Evolutionary conservation across 2,113 vertebrate genomes (phyloP).

Genomic region (Mobula hypostoma): DNA sequence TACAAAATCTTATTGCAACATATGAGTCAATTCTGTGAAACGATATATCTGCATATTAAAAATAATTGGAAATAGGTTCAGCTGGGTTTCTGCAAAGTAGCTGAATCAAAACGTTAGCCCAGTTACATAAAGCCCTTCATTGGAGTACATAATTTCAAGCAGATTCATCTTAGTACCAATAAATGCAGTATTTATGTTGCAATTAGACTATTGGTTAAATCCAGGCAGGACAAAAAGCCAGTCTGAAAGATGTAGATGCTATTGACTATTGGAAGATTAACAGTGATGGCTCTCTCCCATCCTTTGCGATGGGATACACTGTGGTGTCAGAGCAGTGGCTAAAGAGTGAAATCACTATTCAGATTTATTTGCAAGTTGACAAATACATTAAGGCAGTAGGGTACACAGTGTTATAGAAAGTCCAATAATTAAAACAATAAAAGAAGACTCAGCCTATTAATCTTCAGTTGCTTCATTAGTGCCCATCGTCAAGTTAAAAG

Average conservation of each 20-base stretch:
- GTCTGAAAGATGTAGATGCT: background rate
- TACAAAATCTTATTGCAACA: background rate
- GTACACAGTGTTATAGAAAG: background rate
- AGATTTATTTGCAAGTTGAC: background rate
- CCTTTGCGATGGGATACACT: background rate
- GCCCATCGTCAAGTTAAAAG: background rate
- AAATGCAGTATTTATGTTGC: constrained; percentile 6
- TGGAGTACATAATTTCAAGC: no score
- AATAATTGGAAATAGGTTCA: background rate
- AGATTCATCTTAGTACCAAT: background rate
- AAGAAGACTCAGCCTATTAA: background rate
- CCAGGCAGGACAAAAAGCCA: background rate
- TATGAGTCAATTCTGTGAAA: background rate
- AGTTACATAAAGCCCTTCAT: background rate
- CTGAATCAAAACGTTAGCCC: background rate
- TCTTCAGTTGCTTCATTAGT: background rate
- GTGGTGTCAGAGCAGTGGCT: background rate
- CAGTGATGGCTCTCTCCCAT: background rate
- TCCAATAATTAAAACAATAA: background rate
- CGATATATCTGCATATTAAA: background rate
- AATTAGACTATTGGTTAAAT: background rate
- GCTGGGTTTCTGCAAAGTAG: background rate
- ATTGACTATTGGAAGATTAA: background rate
- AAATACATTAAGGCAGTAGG: background rate
- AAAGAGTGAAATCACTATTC: background rate